These are phyloP conservation scores for Drosophila virilis DNA, from an alignment of 1,140 invertebrate genomes.

Conservation along the genomic window DNA sequence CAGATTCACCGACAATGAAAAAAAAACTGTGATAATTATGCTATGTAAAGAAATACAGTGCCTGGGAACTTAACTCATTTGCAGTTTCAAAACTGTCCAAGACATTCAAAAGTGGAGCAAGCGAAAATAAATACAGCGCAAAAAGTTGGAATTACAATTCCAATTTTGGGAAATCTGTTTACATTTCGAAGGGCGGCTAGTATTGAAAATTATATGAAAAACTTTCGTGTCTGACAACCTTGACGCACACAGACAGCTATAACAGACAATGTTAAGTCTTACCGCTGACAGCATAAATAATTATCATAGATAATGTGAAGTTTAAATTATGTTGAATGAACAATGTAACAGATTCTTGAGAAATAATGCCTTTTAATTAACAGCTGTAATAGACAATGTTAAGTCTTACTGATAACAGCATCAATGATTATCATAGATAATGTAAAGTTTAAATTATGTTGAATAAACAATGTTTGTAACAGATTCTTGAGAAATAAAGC, in stretches of 20 bases:
- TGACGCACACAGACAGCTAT: background rate
- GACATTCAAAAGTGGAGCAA: constrained; percentile 11
- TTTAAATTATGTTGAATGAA: no score
- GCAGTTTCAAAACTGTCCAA: constrained; percentile 1
- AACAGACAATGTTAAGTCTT: background rate
- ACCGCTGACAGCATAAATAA: background rate
- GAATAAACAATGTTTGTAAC: no score
- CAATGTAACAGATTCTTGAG: no score
- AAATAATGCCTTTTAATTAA: no score
- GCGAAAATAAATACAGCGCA: background rate
- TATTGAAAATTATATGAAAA: constrained; percentile 7
- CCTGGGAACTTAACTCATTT: constrained; percentile 40
- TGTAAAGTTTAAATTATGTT: no score
- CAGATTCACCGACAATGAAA: background rate
- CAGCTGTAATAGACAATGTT: no score
- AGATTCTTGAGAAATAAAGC: no score
- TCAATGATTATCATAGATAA: no score
- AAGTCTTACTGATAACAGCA: no score
- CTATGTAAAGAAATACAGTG: constrained; percentile 9
- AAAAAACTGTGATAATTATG: constrained; percentile 27
- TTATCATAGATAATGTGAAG: no score
- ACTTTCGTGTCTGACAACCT: background rate
- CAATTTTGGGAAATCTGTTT: background rate
- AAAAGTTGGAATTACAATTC: background rate
- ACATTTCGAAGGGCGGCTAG: background rate